These are phyloP conservation scores for Synanthedon myopaeformis DNA, from an alignment of 2,888 invertebrate species.

Conservation along the genomic window DNA sequence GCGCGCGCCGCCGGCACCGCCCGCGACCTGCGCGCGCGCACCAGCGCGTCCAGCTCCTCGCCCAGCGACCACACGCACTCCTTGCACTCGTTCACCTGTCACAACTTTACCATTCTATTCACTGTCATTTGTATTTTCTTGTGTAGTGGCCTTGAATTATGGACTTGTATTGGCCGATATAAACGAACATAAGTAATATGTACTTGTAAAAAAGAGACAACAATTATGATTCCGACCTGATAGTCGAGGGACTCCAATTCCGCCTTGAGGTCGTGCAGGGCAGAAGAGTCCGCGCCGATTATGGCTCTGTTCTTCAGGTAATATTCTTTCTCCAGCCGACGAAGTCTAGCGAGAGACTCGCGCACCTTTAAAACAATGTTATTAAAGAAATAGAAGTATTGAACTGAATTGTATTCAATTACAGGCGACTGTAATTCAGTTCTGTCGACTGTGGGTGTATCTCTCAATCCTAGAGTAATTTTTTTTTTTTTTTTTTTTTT, in stretches of 20 bases:
- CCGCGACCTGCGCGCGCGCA: conserved; percentile 80
- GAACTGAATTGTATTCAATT: too few relatives aligned
- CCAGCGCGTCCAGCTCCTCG: conserved; percentile 95
- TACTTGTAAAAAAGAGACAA: too few relatives aligned
- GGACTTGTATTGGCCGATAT: too few relatives aligned
- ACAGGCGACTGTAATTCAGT: too few relatives aligned
- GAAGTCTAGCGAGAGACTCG: conserved; percentile 82
- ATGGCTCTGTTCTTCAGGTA: conserved; percentile 87
- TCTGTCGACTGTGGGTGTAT: too few relatives aligned
- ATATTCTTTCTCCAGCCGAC: conserved; percentile 89
- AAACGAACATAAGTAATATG: too few relatives aligned
- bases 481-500: too few relatives aligned
- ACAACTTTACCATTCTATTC: too few relatives aligned
- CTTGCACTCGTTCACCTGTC: conserved; percentile 88
- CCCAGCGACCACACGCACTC: conserved; percentile 87
- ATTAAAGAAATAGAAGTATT: too few relatives aligned
- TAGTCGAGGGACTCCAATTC: conserved; percentile 73
- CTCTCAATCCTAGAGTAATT: too few relatives aligned
- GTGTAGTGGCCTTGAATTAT: too few relatives aligned
- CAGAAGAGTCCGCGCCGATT: conserved; percentile 67
- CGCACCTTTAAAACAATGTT: conserved; percentile 45
- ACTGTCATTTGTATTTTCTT: too few relatives aligned
- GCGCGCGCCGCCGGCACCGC: conserved; percentile 25
- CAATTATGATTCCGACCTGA: conserved; percentile 48
- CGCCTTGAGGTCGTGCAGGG: conserved; percentile 69